Percentiles rank a stretch among this genome's conserved stretches.
phyloP scores from a whole-genome alignment of 2,888 invertebrate species.

The Parelbella ahira region DNA sequence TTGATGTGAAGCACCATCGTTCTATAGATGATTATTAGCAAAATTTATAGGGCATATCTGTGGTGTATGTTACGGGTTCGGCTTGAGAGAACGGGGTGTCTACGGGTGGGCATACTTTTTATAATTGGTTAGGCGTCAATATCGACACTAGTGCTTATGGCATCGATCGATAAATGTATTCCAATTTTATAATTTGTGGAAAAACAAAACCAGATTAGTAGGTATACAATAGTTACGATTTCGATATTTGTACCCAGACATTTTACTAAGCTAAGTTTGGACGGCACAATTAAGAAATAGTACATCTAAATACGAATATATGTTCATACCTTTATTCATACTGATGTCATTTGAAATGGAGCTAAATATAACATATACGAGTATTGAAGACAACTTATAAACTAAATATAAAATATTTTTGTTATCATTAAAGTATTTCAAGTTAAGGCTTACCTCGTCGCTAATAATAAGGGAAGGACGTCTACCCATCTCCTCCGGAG shows the following conservation, averaged over 20 bases:
- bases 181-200: constrained; percentile 5
- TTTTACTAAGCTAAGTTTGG: constrained; percentile 40
- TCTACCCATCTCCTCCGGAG: constrained; percentile 92
- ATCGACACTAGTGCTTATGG: constrained; percentile 10
- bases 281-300: constrained; percentile 54
- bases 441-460: constrained; percentile 89
- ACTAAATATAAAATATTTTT: constrained; percentile 21
- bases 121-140: constrained; percentile 26
- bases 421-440: constrained; percentile 5
- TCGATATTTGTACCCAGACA: constrained; percentile 29
- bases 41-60: constrained; percentile 48
- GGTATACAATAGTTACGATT: constrained; percentile 15
- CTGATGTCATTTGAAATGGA: constrained; percentile 42
- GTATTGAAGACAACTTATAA: constrained; percentile 23
- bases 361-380: constrained; percentile 24
- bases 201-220: constrained; percentile 12
- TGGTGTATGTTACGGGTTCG: constrained; percentile 74
- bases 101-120: constrained; percentile 46
- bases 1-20: constrained; percentile 57
- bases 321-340: constrained; percentile 58
- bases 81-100: constrained; percentile 74
- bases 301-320: constrained; percentile 43
- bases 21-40: constrained; percentile 56
- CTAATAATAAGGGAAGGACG: constrained; percentile 95
- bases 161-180: constrained; percentile 10